Evolutionary conservation across 2,888 invertebrate species (phyloP).

Genomic region (Cataglyphis rosenhaueri): DNA sequence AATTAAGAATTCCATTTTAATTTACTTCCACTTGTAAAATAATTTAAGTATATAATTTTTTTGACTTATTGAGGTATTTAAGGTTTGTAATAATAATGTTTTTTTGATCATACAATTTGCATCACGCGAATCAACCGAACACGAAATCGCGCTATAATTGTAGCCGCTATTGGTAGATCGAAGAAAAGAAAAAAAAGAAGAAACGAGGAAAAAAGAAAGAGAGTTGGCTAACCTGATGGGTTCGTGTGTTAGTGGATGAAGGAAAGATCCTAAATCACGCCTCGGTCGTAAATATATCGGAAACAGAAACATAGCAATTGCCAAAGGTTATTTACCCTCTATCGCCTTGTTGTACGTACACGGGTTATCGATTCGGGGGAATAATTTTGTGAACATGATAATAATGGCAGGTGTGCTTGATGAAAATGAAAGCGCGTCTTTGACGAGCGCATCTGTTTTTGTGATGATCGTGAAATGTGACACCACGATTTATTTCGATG

Average conservation of each 20-base stretch:
- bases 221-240: constrained; percentile 5
- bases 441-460: not conserved
- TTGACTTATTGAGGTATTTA: not conserved
- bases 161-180: not conserved
- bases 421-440: constrained; percentile 23
- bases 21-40: not conserved
- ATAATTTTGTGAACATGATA: constrained; percentile 16
- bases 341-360: not conserved
- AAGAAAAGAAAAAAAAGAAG: constrained; percentile 15
- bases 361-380: constrained; percentile 53
- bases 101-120: not conserved
- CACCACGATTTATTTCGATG: not conserved
- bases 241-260: constrained; percentile 44
- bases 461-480: not conserved
- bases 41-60: not conserved
- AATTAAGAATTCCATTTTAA: not conserved
- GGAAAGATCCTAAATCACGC: constrained; percentile 66
- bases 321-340: constrained; percentile 63
- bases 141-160: constrained; percentile 23
- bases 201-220: constrained; percentile 18
- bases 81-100: not conserved
- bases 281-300: constrained; percentile 67
- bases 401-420: constrained; percentile 4
- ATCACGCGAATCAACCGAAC: not conserved
- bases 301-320: constrained; percentile 56